Percentiles rank a stretch among this genome's conserved stretches.
Conservation (phyloP, 2,113 vertebrate genomes). For the Ivindomyrus marchei region DNA sequence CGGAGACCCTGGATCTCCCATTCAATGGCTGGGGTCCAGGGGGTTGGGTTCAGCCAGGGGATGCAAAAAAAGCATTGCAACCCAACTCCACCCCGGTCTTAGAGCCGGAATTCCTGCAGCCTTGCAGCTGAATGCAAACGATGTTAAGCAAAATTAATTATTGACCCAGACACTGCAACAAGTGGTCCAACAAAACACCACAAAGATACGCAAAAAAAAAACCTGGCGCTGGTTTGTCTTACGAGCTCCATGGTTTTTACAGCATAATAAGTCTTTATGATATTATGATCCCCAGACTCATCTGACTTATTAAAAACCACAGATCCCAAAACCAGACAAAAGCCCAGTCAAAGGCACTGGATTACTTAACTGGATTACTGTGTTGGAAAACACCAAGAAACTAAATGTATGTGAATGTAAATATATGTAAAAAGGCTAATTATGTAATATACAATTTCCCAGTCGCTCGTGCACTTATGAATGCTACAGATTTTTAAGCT, state of each 20-base stretch:
- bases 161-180: conserved; percentile 12
- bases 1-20: conserved; percentile 16
- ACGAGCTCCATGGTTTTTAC: not conserved
- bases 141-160: conserved; percentile 31
- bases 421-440: not conserved
- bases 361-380: not conserved
- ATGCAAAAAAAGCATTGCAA: not conserved
- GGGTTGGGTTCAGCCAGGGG: not conserved
- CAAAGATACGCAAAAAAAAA: conserved; percentile 10
- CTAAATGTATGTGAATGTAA: not conserved
- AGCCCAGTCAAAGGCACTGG: not conserved
- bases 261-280: not conserved
- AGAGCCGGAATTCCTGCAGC: conserved; percentile 8
- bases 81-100: not conserved
- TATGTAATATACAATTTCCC: not conserved
- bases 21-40: conserved; percentile 19
- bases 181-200: conserved; percentile 20
- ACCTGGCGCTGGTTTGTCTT: not conserved
- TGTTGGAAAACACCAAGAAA: not conserved
- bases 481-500: not conserved
- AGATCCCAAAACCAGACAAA: not conserved
- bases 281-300: not conserved
- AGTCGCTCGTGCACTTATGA: not conserved
- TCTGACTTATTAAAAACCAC: not conserved
- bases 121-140: conserved; percentile 43